Evolutionary conservation across 2,113 vertebrate species (phyloP).

Genomic region (Cygnus atratus): DNA sequence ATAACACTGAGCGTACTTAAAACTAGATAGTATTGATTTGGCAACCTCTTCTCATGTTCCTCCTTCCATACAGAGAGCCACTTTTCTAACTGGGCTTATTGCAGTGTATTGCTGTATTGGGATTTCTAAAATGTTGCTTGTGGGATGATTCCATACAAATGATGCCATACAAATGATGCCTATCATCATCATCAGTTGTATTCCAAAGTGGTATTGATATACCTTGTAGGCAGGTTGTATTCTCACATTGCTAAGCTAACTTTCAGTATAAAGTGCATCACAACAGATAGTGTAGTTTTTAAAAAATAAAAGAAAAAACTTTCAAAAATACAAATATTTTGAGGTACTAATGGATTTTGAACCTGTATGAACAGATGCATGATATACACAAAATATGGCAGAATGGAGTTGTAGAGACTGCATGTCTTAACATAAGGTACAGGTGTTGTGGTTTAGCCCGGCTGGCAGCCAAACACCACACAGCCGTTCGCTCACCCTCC

Average conservation of each 20-base stretch:
- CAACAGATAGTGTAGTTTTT: not conserved
- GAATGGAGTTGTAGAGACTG: not conserved
- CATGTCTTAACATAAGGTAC: not conserved
- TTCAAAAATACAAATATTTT: not conserved
- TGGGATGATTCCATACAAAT: not conserved
- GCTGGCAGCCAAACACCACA: no score
- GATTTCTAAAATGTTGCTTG: not conserved
- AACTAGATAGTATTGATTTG: not conserved
- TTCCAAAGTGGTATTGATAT: not conserved
- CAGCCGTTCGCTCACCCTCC: no score
- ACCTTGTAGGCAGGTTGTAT: not conserved
- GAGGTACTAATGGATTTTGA: not conserved
- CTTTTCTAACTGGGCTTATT: not conserved
- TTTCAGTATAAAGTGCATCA: not conserved
- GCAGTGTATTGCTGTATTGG: not conserved
- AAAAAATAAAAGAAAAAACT: not conserved
- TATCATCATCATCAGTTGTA: not conserved
- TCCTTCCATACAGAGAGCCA: not conserved
- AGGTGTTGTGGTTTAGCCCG: no score
- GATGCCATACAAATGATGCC: no score
- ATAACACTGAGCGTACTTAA: not conserved
- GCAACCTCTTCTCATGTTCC: not conserved
- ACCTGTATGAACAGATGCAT: not conserved
- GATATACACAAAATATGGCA: not conserved
- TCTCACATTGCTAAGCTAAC: not conserved